A percentile compares a stretch with the other conserved stretches of the same genome.
Conservation (phyloP, 1,140 invertebrate species). For the Drosophila grimshawi region DNA sequence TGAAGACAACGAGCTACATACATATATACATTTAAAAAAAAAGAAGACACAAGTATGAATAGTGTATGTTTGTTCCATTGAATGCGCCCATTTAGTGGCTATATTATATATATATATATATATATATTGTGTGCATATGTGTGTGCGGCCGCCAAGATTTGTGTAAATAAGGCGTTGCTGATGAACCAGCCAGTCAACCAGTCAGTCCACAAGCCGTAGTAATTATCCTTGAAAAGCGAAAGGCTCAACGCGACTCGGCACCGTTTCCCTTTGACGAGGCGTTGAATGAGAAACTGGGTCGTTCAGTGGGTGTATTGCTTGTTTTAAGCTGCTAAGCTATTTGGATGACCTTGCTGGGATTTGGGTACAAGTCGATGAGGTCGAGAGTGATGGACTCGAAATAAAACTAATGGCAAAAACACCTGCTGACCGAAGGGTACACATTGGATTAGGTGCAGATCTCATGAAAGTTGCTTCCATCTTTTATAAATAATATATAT, state of each 20-base stretch:
- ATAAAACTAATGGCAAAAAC: not conserved
- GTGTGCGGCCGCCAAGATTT: conserved; percentile 38
- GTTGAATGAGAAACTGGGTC: conserved; percentile 44
- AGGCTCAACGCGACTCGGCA: not conserved
- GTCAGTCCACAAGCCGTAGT: conserved; percentile 5
- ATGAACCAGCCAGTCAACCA: conserved; percentile 15
- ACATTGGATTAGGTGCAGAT: too few species aligned
- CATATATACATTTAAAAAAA: not conserved
- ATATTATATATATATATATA: conserved; percentile 4
- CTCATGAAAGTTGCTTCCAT: too few species aligned
- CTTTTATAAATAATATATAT: too few species aligned
- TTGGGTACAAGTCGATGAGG: not conserved
- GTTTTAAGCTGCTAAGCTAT: conserved; percentile 1
- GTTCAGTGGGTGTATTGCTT: conserved; percentile 5
- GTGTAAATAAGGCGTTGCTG: conserved; percentile 48
- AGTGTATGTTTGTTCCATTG: conserved; percentile 12
- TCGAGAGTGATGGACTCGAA: not conserved
- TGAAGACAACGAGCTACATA: not conserved
- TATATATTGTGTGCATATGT: not conserved
- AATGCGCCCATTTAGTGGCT: conserved; percentile 44
- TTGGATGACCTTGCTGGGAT: conserved; percentile 18
- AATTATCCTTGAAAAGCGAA: conserved; percentile 44
- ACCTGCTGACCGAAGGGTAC: not conserved
- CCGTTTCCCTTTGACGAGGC: conserved; percentile 17
- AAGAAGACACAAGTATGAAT: not conserved